A percentile compares a stretch with the other conserved stretches of the same genome.
Evolutionary conservation across 2,113 vertebrate genomes (phyloP).

Genomic region (Hylia prasina): DNA sequence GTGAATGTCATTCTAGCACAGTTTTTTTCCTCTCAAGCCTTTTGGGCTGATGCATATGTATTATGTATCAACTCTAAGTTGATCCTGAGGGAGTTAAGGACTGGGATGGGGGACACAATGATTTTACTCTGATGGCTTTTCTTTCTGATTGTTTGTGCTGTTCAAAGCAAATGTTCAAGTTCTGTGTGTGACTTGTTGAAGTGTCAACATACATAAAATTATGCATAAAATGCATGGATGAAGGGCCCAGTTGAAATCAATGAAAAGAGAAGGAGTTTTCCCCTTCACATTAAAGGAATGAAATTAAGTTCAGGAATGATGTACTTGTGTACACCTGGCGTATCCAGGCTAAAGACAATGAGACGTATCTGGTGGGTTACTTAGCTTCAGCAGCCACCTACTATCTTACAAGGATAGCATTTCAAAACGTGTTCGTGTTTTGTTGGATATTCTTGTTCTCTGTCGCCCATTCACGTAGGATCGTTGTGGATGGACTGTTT

Average conservation of each 20-base stretch:
- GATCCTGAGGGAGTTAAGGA: background rate
- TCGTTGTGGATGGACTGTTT: background rate
- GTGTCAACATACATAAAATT: background rate
- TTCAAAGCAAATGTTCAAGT: background rate
- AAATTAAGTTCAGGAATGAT: background rate
- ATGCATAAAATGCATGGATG: background rate
- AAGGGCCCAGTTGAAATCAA: background rate
- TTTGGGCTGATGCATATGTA: conserved; percentile 33
- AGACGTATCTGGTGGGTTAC: background rate
- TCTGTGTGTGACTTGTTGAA: background rate
- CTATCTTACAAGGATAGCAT: background rate
- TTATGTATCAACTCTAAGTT: conserved; percentile 33
- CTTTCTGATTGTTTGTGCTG: background rate
- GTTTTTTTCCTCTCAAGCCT: background rate
- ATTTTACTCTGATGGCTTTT: background rate
- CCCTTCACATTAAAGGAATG: background rate
- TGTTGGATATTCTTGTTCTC: background rate
- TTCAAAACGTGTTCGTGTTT: background rate
- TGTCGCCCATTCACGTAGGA: background rate
- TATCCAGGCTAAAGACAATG: background rate
- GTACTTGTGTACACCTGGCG: background rate
- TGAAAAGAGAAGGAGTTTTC: background rate
- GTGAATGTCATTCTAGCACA: conserved; percentile 39
- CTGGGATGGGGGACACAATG: background rate
- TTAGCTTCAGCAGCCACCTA: background rate